These are phyloP conservation scores for Macaria liturata DNA, from an alignment of 2,888 invertebrate species.

Conservation along the genomic window DNA sequence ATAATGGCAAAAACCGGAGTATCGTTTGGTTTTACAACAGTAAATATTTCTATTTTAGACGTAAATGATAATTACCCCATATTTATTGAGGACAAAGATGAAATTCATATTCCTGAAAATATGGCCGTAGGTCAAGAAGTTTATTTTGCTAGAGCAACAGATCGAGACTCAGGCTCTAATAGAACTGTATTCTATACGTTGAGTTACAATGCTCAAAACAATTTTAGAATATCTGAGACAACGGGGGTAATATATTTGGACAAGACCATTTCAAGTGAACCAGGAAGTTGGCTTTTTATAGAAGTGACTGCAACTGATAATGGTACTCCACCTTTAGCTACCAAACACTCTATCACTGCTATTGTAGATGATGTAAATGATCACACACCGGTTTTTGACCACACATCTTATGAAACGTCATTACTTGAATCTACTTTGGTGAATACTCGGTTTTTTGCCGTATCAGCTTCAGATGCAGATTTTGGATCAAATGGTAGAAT, in stretches of 20 bases:
- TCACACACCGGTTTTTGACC: slow-evolving; percentile 96
- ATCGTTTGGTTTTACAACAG: slow-evolving; percentile 89
- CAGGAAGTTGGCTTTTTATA: slow-evolving; percentile 87
- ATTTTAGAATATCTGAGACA: slow-evolving; percentile 92
- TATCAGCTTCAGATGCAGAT: slow-evolving; percentile 95
- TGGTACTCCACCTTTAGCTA: slow-evolving; percentile 88
- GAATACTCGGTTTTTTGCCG: slow-evolving; percentile 94
- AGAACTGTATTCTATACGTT: slow-evolving; percentile 92
- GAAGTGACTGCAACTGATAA: slow-evolving; percentile 95
- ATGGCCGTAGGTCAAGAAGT: slow-evolving; percentile 97
- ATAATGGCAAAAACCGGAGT: slow-evolving; percentile 91
- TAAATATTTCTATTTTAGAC: slow-evolving; percentile 92
- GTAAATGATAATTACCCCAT: slow-evolving; percentile 96
- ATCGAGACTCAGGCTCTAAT: slow-evolving; percentile 95
- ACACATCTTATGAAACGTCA: slow-evolving; percentile 96
- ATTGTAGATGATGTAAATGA: slow-evolving; percentile 95
- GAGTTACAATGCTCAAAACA: slow-evolving; percentile 90
- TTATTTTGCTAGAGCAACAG: slow-evolving; percentile 92
- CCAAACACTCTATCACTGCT: slow-evolving; percentile 88
- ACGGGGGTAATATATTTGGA: slow-evolving; percentile 95
- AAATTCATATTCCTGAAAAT: slow-evolving; percentile 92
- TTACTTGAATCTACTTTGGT: slow-evolving; percentile 94
- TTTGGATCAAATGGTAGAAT: slow-evolving; percentile 91
- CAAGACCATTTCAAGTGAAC: slow-evolving; percentile 89
- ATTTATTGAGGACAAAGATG: slow-evolving; percentile 91